phyloP scores from a whole-genome alignment of 2,113 vertebrate genomes.

The Phocoena phocoena region DNA sequence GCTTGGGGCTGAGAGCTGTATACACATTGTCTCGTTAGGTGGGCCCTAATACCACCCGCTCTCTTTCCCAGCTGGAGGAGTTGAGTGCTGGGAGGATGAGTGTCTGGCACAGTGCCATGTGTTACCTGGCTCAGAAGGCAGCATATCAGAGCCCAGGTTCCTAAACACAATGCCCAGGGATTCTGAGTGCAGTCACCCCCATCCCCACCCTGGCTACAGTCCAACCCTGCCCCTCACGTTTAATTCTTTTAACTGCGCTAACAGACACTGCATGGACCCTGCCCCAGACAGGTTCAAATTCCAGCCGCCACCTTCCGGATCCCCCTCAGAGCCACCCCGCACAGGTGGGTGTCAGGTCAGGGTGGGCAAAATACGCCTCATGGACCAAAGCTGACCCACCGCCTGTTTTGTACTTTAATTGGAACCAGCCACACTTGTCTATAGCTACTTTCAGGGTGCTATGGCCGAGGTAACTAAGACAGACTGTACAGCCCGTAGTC shows the following conservation, averaged over 20 bases:
- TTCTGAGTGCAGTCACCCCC: background rate
- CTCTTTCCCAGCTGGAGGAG: background rate
- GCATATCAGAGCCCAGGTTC: background rate
- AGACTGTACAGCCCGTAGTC: background rate
- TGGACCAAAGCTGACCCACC: background rate
- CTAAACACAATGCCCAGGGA: background rate
- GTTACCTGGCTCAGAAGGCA: background rate
- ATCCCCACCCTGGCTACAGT: background rate
- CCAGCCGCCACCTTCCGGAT: background rate
- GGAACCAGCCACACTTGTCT: background rate
- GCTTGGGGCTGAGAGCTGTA: background rate
- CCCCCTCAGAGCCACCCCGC: background rate
- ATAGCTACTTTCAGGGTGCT: background rate
- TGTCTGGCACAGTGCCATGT: background rate
- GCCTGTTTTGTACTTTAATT: background rate
- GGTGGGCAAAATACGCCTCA: background rate
- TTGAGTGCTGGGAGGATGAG: background rate
- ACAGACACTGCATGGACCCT: background rate
- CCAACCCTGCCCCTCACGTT: background rate
- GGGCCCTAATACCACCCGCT: no score
- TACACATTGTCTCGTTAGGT: accelerated
- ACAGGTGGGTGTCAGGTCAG: background rate
- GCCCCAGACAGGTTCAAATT: background rate
- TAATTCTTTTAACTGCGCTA: background rate
- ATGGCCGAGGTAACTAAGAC: background rate